Percentiles rank a stretch among this genome's conserved stretches.
Conservation (phyloP, 2,888 invertebrate genomes). For the Dicyrtoma fusca region DNA sequence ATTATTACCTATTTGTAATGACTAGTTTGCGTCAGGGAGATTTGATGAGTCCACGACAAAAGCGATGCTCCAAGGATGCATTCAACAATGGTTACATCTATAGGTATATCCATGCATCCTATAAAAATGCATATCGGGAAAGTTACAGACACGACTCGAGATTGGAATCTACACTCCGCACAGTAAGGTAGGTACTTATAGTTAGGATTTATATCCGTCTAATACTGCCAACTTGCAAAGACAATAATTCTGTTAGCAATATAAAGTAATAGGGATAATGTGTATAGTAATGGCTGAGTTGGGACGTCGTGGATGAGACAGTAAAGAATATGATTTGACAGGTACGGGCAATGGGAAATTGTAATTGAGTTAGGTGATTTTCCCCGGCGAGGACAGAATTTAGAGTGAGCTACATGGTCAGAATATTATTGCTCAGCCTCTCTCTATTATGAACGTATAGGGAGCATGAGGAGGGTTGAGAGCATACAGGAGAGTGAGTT, state of each 20-base stretch:
- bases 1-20: conserved; percentile 30
- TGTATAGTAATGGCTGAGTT: conserved; percentile 4
- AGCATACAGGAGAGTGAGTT: conserved; percentile 10
- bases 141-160: too few species aligned
- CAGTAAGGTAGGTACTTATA: too few species aligned
- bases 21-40: conserved; percentile 8
- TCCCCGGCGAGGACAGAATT: conserved; percentile 32
- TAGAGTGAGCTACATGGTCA: conserved; percentile 20
- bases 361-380: conserved; percentile 37
- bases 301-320: background rate
- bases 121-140: background rate
- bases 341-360: conserved; percentile 30
- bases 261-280: too few species aligned
- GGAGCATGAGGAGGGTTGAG: conserved; percentile 14
- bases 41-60: too few species aligned
- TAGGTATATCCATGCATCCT: background rate
- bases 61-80: background rate
- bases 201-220: too few species aligned
- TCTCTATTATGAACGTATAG: too few species aligned
- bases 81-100: background rate
- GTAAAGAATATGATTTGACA: conserved; percentile 29
- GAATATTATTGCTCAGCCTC: background rate
- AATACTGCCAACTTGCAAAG: too few species aligned
- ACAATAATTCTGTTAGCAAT: too few species aligned
- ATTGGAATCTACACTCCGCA: background rate